Evolutionary conservation across 2,888 invertebrate species (phyloP), one percentile per base, ranked within the genome.

Genomic region (Druceiella hillmani): DNA sequence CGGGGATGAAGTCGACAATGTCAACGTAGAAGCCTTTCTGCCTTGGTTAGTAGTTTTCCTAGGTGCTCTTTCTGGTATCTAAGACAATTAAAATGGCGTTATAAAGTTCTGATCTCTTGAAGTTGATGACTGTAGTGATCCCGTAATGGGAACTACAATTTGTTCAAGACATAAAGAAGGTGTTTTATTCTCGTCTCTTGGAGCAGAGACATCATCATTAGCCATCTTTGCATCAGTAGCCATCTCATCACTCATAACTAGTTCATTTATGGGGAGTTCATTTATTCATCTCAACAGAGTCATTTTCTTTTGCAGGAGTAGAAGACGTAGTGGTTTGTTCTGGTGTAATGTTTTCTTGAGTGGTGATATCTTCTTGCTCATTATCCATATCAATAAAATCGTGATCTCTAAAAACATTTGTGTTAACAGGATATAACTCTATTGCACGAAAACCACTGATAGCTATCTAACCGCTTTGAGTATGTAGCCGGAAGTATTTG

Each of bases 261-360:
- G 27, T 27, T 27, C 27, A n/a, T 27, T 27, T 27, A 27, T 27
- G 27, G 27, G 12, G 10, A 12, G 27, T n/a, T n/a, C n/a, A n/a
- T n/a, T n/a, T n/a, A n/a, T 6, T 27, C 10, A 27, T n/a, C 5
- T 27, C 6, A 27, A 27, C n/a, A 27, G 27, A 27, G n/a, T 27
- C 27, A n/a, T 27, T 27, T 27, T 27, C 6, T 7, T 10, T 27
- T 5, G 27, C 27, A 12, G 27, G 27, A 27, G 27, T 27, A 27
- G 27, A 27, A 27, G 27, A n/a, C n/a, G n/a, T n/a, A n/a, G n/a
- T 27, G 5, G 27, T 27, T 27, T n/a, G 27, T 27, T 27, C 27
- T 27, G 27, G 27, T 27, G 27, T 27, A 12, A 27, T 27, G 12
- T 4, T 7, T 27, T 7, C 10, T 27, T 27, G 5, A 4, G n/a